Percentiles rank a stretch among this genome's conserved stretches.
phyloP scores from a whole-genome alignment of 2,113 vertebrate species.

The Toxotes jaculatrix region DNA sequence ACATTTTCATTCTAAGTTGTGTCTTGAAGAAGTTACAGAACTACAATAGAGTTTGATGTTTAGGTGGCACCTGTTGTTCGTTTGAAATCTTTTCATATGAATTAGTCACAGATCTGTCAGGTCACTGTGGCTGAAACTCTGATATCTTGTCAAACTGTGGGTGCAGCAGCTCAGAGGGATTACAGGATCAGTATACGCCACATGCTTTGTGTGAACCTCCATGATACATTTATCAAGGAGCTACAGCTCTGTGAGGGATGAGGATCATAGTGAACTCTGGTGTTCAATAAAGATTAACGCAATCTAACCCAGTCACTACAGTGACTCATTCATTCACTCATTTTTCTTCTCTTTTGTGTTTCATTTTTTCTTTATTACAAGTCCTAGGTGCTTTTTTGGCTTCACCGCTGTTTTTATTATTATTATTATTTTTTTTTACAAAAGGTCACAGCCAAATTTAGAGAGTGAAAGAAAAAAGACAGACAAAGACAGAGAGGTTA shows the following conservation, averaged over 20 bases:
- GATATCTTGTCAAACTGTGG: neutral
- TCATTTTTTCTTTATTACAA: conserved; percentile 1
- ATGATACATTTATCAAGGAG: neutral
- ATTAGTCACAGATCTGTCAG: conserved; percentile 6
- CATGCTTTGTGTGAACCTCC: too few species aligned
- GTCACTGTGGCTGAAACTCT: neutral
- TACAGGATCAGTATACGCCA: neutral
- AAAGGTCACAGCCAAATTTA: conserved; percentile 54
- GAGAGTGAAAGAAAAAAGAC: conserved; percentile 11
- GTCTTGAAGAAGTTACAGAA: neutral
- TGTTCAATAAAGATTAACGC: neutral
- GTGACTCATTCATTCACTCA: conserved; percentile 1
- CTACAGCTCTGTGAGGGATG: neutral
- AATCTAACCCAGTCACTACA: neutral
- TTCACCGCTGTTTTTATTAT: neutral
- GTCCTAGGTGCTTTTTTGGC: neutral
- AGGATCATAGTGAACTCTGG: neutral
- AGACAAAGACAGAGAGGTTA: conserved; percentile 19
- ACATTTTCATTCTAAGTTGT: neutral
- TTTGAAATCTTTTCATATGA: neutral
- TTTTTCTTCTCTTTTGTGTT: neutral
- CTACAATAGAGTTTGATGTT: neutral
- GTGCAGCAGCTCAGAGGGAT: conserved; percentile 6
- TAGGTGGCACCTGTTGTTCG: neutral
- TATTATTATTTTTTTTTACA: neutral